phyloP scores from a whole-genome alignment of 2,888 invertebrate genomes.

The Chrysolina oricalcia region DNA sequence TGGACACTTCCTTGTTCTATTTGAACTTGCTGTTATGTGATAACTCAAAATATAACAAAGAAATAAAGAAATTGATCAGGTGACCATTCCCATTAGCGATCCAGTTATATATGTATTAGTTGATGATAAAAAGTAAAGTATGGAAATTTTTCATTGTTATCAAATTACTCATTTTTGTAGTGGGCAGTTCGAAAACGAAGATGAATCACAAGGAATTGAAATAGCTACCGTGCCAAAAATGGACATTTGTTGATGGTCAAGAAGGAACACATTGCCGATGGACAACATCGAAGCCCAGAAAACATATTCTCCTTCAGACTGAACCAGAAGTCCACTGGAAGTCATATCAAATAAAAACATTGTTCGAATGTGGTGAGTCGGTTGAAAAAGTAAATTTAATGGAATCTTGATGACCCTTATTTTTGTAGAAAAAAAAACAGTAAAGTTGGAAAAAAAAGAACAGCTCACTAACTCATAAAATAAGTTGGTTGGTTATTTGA shows the following conservation, averaged over 20 bases:
- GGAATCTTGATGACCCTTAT: conserved; percentile 1
- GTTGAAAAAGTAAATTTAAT: background rate
- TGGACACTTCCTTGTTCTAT: conserved; percentile 13
- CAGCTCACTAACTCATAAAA: conserved; percentile 22
- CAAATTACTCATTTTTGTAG: conserved; percentile 25
- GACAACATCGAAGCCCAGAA: conserved; percentile 26
- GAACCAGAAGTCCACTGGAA: conserved; percentile 32
- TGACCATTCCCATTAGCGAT: conserved; percentile 16
- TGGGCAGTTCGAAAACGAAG: conserved; percentile 34
- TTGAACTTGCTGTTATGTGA: conserved; percentile 20
- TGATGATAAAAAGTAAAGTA: conserved; percentile 26
- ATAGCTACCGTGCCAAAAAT: conserved; percentile 28
- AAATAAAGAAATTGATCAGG: conserved; percentile 20
- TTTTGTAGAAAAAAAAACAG: conserved; percentile 28
- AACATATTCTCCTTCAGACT: conserved; percentile 31
- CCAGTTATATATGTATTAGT: conserved; percentile 10
- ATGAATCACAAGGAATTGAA: conserved; percentile 33
- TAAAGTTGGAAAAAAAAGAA: conserved; percentile 30
- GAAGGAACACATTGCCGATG: conserved; percentile 27
- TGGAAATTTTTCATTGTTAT: conserved; percentile 19
- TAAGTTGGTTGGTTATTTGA: conserved; percentile 10
- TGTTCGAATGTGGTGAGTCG: conserved; percentile 20
- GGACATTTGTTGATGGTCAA: conserved; percentile 21
- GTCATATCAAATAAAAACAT: conserved; percentile 30
- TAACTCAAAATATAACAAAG: background rate